Base-by-base conservation (phyloP, 2,888 invertebrate genomes). In the Keiferia lycopersicella region DNA sequence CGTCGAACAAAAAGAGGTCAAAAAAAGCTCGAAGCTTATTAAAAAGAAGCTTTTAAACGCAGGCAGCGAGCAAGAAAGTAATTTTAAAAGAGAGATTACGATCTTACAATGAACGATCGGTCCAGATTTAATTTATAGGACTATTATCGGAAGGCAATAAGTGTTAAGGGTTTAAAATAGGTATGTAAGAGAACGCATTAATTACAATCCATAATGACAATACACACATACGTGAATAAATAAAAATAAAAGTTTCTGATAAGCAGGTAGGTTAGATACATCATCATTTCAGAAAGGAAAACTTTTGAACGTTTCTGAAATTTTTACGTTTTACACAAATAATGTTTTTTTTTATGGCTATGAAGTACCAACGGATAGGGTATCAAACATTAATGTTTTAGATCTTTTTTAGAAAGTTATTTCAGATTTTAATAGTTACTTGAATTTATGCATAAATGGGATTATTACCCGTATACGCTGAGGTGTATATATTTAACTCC, bases 11-110 rank as follows among this genome's bases (percentile, higher is more conserved):
- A 39, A 58, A 58, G 18, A 20, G 70, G 71, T 76, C 79, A 82
- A 78, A 78, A 74, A 65, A 68, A 76, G 79, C 78, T 76, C 74
- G 64, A 74, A 74, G 69, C 69, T 73, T 71, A 70, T 76, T 74
- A 71, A 70, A 67, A 56, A 34, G 56, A 56, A 26, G 30, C 56
- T 56, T 56, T 34, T 34, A 8, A 34, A 34, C 10, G 34, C 34
- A 34, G 10, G 66, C 59, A 66, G 48, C 53, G 66, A 67, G 59
- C 56, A 58, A 64, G 62, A 67, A 62, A 66, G 62, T 61, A 64
- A 65, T 68, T 73, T 77, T 69, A 50, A 67, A 56, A 26, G 56
- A 20, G 53, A 56, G 75, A 77, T 79, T 70, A 73, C 65, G 64
- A 77, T 79, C 76, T 56, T 56, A 56, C 56, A 56, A 34, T 34